Percentiles rank a stretch among this genome's conserved stretches.
Evolutionary conservation across 1,140 invertebrate species (phyloP).

Genomic region (Micrasema minimum): DNA sequence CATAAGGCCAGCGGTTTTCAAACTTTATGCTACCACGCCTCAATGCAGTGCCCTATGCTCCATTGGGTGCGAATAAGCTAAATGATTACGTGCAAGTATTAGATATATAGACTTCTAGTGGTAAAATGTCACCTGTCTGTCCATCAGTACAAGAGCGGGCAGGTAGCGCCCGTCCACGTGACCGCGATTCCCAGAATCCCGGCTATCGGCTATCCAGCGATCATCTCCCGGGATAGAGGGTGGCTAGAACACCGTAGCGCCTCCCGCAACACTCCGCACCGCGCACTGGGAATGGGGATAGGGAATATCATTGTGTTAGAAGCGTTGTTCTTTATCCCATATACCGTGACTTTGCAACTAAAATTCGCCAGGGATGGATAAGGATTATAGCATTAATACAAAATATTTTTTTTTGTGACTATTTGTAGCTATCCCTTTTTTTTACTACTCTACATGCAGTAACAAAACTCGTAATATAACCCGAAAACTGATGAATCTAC

Average conservation of each 20-base stretch:
- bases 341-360: conserved; percentile 28
- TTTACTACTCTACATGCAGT: too few relatives aligned
- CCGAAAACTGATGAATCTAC: too few relatives aligned
- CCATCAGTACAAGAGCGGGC: neutral
- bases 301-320: conserved; percentile 12
- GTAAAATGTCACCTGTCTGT: neutral
- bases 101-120: too few relatives aligned
- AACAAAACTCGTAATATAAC: too few relatives aligned
- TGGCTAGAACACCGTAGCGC: conserved; percentile 20
- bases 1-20: too few relatives aligned
- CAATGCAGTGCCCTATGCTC: too few relatives aligned
- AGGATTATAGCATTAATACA: too few relatives aligned
- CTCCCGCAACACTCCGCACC: neutral
- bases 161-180: conserved; percentile 43
- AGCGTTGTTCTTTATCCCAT: conserved; percentile 47
- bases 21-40: too few relatives aligned
- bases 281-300: conserved; percentile 8
- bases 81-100: too few relatives aligned
- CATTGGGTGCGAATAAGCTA: too few relatives aligned
- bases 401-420: neutral
- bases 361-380: conserved; percentile 8
- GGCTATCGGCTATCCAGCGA: conserved; percentile 50
- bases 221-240: conserved; percentile 48
- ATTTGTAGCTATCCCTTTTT: too few relatives aligned
- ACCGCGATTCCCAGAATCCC: conserved; percentile 36